These are phyloP conservation scores for Synchiropus splendidus DNA, from an alignment of 2,113 vertebrate genomes.

Conservation along the genomic window DNA sequence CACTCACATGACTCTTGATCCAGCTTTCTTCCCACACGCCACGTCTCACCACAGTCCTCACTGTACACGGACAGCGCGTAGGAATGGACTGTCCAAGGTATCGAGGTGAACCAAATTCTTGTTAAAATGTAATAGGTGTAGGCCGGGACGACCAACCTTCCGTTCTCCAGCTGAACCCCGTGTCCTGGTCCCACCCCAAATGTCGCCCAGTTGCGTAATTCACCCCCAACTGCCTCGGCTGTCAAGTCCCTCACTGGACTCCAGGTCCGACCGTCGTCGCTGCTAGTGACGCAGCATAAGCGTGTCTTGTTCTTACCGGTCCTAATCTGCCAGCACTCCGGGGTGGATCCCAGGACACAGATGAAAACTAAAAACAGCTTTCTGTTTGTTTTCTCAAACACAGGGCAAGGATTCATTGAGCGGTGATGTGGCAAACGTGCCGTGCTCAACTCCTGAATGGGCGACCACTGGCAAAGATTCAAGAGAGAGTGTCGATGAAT, in stretches of 20 bases:
- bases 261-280: constrained; percentile 79
- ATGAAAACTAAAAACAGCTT: constrained; percentile 83
- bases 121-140: constrained; percentile 72
- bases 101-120: constrained; percentile 42
- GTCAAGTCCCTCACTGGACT: constrained; percentile 74
- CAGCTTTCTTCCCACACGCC: constrained; percentile 64
- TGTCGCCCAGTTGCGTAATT: constrained; percentile 76
- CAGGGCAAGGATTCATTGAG: constrained; percentile 74
- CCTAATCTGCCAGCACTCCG: constrained; percentile 73
- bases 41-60: constrained; percentile 71
- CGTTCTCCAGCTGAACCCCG: constrained; percentile 74
- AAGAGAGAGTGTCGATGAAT: background rate
- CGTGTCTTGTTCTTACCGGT: constrained; percentile 78
- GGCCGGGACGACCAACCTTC: constrained; percentile 78
- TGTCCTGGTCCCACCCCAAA: constrained; percentile 90
- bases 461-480: constrained; percentile 55
- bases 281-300: constrained; percentile 78
- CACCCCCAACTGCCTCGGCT: constrained; percentile 68
- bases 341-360: constrained; percentile 64
- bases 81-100: constrained; percentile 45
- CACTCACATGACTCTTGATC: constrained; percentile 71
- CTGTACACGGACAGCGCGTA: constrained; percentile 80
- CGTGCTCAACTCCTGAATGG: constrained; percentile 47
- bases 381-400: constrained; percentile 62
- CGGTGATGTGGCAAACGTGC: constrained; percentile 55